Evolutionary conservation across 2,113 vertebrate species (phyloP).

Genomic region (Neogale vison): DNA sequence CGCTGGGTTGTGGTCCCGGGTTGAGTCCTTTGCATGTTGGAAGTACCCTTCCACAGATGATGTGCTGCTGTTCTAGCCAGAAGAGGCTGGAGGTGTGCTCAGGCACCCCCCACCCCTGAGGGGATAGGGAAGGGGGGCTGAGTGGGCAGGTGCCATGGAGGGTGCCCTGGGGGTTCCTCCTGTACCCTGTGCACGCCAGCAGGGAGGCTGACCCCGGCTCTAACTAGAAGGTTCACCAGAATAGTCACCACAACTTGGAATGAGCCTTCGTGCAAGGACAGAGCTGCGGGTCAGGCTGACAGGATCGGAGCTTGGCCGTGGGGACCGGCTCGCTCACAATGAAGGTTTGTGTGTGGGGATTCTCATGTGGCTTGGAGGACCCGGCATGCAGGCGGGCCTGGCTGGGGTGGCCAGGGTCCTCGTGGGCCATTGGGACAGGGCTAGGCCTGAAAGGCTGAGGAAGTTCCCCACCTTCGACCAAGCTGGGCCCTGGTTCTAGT

Average conservation of each 20-base stretch:
- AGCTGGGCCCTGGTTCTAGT: too few relatives aligned
- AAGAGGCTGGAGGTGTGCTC: too few relatives aligned
- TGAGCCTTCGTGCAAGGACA: background rate
- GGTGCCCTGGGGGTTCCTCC: background rate
- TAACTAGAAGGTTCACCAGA: background rate
- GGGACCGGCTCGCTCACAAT: too few relatives aligned
- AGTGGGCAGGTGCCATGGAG: too few relatives aligned
- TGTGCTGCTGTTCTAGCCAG: background rate
- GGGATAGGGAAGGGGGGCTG: background rate
- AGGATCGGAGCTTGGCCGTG: background rate
- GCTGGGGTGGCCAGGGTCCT: too few relatives aligned
- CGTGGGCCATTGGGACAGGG: accelerated
- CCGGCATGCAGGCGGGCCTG: background rate
- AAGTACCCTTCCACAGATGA: background rate
- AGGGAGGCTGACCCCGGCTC: background rate
- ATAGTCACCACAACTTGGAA: background rate
- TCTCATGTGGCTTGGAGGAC: background rate
- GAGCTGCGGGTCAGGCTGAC: background rate
- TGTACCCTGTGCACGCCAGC: background rate
- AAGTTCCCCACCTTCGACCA: background rate
- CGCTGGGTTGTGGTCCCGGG: background rate
- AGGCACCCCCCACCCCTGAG: background rate
- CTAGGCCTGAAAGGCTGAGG: background rate
- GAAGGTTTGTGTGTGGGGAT: background rate
- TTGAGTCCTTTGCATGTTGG: background rate